These are phyloP conservation scores for Drosophila rhopaloa DNA, from an alignment of 1,140 invertebrate species.

Conservation along the genomic window DNA sequence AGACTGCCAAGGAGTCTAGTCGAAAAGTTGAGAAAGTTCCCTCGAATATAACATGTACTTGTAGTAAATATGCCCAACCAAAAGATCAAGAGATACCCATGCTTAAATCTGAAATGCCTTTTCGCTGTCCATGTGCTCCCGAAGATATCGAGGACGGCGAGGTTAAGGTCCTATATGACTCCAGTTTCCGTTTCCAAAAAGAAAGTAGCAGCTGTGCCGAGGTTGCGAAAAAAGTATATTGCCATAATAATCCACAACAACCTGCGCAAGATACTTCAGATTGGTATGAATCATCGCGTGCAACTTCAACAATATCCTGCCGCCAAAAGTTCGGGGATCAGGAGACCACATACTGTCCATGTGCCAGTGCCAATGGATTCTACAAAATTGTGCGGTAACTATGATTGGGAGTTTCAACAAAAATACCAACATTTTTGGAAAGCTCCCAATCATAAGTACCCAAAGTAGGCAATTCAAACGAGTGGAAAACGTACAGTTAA, in stretches of 20 bases:
- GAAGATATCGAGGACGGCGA: background rate
- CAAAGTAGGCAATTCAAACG: background rate
- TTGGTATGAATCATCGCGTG: background rate
- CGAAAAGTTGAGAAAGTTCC: background rate
- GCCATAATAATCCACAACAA: background rate
- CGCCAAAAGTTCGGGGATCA: background rate
- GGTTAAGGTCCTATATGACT: slow-evolving; percentile 24
- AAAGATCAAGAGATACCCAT: background rate
- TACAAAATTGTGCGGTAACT: slow-evolving; percentile 33
- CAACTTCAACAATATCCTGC: too few species aligned
- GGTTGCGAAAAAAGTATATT: background rate
- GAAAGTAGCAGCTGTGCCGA: slow-evolving; percentile 7
- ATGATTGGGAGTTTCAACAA: slow-evolving; percentile 29
- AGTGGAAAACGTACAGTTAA: background rate
- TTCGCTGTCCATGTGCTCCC: background rate
- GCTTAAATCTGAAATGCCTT: background rate
- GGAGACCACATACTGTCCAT: background rate
- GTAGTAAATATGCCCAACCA: background rate
- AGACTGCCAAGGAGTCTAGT: background rate
- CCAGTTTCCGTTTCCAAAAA: slow-evolving; percentile 22
- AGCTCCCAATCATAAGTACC: slow-evolving; percentile 32
- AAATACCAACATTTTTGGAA: slow-evolving; percentile 4
- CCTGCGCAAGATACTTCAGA: background rate
- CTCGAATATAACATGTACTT: background rate
- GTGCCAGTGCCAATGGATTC: slow-evolving; percentile 15